Evolutionary conservation across 2,888 invertebrate genomes (phyloP).

Genomic region (Euclidia mi): DNA sequence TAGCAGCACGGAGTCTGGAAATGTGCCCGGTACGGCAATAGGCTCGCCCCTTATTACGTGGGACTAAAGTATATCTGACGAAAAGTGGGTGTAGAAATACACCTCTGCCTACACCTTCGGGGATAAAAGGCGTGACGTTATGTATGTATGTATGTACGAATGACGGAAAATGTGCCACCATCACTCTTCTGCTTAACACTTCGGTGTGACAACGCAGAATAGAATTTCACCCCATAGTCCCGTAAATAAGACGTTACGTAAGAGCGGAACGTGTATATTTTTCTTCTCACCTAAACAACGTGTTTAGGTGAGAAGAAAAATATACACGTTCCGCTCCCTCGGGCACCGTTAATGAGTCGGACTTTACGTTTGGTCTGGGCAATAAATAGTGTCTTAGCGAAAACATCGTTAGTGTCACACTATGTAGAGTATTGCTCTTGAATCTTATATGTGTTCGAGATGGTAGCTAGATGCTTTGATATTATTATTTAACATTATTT

Average conservation of each 20-base stretch:
- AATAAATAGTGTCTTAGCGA: constrained; percentile 66
- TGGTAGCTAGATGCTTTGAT: too few species aligned
- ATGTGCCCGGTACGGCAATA: too few species aligned
- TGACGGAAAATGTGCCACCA: constrained; percentile 5
- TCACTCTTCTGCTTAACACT: constrained; percentile 19
- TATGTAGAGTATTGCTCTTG: constrained; percentile 1
- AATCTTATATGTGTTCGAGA: neutral
- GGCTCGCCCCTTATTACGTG: too few species aligned
- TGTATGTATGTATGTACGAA: too few species aligned
- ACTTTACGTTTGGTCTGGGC: constrained; percentile 52
- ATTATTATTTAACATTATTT: too few species aligned
- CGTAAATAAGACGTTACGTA: constrained; percentile 72
- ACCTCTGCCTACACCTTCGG: too few species aligned
- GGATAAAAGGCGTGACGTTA: too few species aligned
- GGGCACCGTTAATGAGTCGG: constrained; percentile 77
- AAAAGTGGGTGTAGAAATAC: too few species aligned
- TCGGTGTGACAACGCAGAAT: constrained; percentile 49
- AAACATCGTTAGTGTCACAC: constrained; percentile 61
- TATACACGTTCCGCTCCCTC: constrained; percentile 57
- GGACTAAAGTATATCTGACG: too few species aligned
- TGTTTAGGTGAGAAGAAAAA: constrained; percentile 72
- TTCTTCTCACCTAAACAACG: too few species aligned
- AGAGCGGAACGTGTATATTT: too few species aligned
- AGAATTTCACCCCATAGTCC: constrained; percentile 67
- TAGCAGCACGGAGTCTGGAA: too few species aligned